Conservation (phyloP, 2,797 vertebrate species). For the Syngnathus acus region DNA sequence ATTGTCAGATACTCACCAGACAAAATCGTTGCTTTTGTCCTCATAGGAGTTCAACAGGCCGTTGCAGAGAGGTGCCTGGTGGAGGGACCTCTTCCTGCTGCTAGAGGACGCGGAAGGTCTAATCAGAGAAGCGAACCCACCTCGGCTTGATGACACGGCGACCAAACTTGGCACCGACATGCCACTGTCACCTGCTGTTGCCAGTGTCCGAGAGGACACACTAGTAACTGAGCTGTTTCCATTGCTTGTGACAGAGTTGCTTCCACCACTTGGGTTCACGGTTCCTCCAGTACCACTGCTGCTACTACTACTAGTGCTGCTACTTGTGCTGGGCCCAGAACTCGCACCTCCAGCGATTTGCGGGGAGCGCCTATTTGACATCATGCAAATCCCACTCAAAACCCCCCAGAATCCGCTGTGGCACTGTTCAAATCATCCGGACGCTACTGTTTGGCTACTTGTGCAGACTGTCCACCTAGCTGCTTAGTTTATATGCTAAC, state of each 20-base stretch:
- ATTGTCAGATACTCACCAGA: conserved; percentile 76
- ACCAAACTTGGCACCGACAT: conserved; percentile 47
- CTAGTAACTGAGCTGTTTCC: conserved; percentile 60
- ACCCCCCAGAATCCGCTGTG: conserved; percentile 42
- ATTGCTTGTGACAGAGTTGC: conserved; percentile 51
- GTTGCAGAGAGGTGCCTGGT: conserved; percentile 82
- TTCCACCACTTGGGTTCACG: conserved; percentile 46
- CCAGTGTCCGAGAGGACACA: conserved; percentile 59
- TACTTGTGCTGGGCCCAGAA: conserved; percentile 69
- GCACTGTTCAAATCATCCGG: conserved; percentile 67
- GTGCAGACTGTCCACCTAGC: conserved; percentile 37
- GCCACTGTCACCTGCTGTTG: conserved; percentile 46
- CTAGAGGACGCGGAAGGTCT: conserved; percentile 61
- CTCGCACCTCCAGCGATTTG: conserved; percentile 50
- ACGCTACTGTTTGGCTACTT: conserved; percentile 34
- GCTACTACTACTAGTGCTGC: conserved; percentile 28
- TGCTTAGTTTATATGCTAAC: conserved; percentile 43
- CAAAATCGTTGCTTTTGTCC: conserved; percentile 98
- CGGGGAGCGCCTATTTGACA: conserved; percentile 69
- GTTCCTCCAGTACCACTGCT: conserved; percentile 46
- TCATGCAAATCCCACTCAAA: conserved; percentile 53
- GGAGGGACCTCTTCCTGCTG: conserved; percentile 81
- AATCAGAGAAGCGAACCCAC: conserved; percentile 51
- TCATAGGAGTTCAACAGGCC: conserved; percentile 94
- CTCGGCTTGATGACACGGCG: conserved; percentile 52